Evolutionary conservation across 2,888 invertebrate genomes (phyloP), one percentile per base, ranked within the genome.

Genomic region (Pelosia muscerda): DNA sequence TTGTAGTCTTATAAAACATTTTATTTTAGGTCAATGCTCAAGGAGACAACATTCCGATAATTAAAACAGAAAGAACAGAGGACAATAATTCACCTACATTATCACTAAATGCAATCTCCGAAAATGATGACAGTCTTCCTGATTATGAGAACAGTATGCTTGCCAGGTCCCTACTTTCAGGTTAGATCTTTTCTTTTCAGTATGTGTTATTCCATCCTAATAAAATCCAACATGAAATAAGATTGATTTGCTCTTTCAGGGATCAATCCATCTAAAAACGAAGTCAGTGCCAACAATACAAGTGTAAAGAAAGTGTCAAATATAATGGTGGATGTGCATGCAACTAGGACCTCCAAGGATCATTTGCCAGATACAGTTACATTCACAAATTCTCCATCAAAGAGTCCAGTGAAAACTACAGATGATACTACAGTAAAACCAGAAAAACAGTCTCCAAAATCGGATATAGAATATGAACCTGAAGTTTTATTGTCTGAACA

Each of bases 61-160:
- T 95, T 31, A 94, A 95, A 89, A 91, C 92, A 58, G 95, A 95
- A 86, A 81, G 85, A 64, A 81, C 85, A 76, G 94, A 95, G 68
- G 92, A 92, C 22, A 87, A 87, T 68, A 83, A 81, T 68, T 91
- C 92, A 60, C 89, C 90, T 13, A 77, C 81, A 42, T 83, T 88
- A 68, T 85, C 88, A 57, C 79, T 85, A 70, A 84, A 82, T 62
- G 81, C 83, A 55, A 89, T 88, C 74, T 88, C 89, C 23, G 95
- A 95, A 79, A 94, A 92, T 86, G 93, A 94, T 71, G 93, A 95
- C 61, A 92, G 92, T 85, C 90, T 92, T 81, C 94, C 95, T 53
- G 94, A 93, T 87, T 95, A 95, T 77, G 95, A 95, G 82, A 95
- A 95, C 80, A 95, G 95, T 71, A 95, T 95, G 95, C 92, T 95